Evolutionary conservation across 1,140 invertebrate genomes (phyloP), one percentile per base, ranked within the genome.

Genomic region (Calliphora vicina): DNA sequence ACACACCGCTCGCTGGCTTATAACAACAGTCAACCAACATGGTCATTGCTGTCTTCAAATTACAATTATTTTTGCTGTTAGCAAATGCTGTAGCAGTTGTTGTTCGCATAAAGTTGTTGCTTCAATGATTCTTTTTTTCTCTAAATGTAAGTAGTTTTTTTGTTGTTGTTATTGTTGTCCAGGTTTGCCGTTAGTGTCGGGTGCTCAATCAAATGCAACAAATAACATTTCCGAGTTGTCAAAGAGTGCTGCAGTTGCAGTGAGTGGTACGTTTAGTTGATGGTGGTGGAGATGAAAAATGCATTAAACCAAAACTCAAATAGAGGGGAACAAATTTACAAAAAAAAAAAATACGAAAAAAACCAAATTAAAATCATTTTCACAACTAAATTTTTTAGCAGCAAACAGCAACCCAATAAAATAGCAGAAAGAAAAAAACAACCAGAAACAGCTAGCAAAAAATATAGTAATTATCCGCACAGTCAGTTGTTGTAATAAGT

Each of bases 21-120:
- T 13, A 76, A 42, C 20, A 78, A 45, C 74, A 15, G 42, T 43
- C 74, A 78, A 78, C 35, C 74, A 78, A 78, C 74, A 78, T 78
- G 74, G 74, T 78, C 74, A 78, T 78, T 78, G 74, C 74, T 76
- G 74, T 78, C 74, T 78, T 78, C 74, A 78, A 78, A 78, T 78
- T 25, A 78, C 74, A 78, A 78, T 78, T 43, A 25, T 78, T 42
- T 78, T 43, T 43, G 74, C 20, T 20, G 42, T 67, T 67, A 57
- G 23, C 9, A 9, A 25, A 23, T 23, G 61, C 42, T 42, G 27
- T 76, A 13, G 71, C 26, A 13, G 73, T 42, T 76, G 35, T 76
- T 76, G 72, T 74, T 67, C 61, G 10, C n/a, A 67, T 67, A 67
- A 67, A 25, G 61, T 67, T 67, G 61, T 67, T 67, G 61, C n/a